Conservation (phyloP, 1,140 invertebrate genomes). For the Camponotus floridanus region DNA sequence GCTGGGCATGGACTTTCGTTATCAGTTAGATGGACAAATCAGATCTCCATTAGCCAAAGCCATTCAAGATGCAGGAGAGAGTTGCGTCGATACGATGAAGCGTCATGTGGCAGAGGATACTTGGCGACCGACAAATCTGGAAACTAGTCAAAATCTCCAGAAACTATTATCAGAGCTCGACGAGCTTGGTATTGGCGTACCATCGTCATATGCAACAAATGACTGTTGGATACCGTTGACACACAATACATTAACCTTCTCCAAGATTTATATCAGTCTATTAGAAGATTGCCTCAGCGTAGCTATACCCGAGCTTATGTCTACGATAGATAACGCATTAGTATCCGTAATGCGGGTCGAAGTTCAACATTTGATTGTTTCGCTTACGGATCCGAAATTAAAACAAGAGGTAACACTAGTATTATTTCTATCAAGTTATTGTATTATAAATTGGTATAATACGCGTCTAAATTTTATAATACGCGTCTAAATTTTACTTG, state of each 20-base stretch:
- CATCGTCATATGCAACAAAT: slow-evolving; percentile 84
- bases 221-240: slow-evolving; percentile 91
- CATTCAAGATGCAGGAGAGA: slow-evolving; percentile 90
- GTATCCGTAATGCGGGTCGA: slow-evolving; percentile 90
- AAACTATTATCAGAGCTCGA: slow-evolving; percentile 85
- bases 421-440: background rate
- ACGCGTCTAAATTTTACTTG: slow-evolving; percentile 5
- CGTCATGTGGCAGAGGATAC: slow-evolving; percentile 90
- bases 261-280: slow-evolving; percentile 89
- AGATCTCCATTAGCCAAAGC: slow-evolving; percentile 88
- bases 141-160: slow-evolving; percentile 86
- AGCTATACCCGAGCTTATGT: slow-evolving; percentile 88
- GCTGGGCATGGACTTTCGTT: slow-evolving; percentile 93
- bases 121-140: slow-evolving; percentile 91
- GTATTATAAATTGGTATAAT: background rate
- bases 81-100: slow-evolving; percentile 91
- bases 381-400: slow-evolving; percentile 87
- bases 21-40: slow-evolving; percentile 93
- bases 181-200: slow-evolving; percentile 82
- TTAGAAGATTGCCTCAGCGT: slow-evolving; percentile 90
- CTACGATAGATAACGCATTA: slow-evolving; percentile 89
- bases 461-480: background rate
- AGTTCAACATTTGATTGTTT: slow-evolving; percentile 88
- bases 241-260: slow-evolving; percentile 90
- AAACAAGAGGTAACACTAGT: slow-evolving; percentile 86